Evolutionary conservation across 2,888 invertebrate species (phyloP), one percentile per base, ranked within the genome.

Genomic region (Endomychus coccineus): DNA sequence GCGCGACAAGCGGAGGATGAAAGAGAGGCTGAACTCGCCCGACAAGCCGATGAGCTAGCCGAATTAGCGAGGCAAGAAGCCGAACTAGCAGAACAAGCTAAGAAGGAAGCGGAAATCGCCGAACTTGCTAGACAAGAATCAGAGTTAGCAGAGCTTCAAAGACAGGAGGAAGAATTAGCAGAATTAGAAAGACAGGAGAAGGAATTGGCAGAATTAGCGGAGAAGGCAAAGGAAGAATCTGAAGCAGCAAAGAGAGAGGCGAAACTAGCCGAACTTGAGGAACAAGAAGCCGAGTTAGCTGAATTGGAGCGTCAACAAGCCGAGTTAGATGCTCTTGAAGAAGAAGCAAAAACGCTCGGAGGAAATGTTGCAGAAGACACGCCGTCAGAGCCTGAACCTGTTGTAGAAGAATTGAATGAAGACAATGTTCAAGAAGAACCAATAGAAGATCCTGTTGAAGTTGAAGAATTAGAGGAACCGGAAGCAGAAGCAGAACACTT

Each of bases 21-120:
- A 52, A 71, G 72, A 14, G 80, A 80, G 64, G 75, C 68, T 4
- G 81, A 80, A 55, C 70, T 81, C 45, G 80, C 78, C 31, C 69
- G 80, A 52, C 81, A 81, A 60, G 67, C 66, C 9, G 67, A 65
- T 45, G 66, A 66, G 53, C 58, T 66, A 46, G 66, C 65, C 43
- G 65, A 66, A 51, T 43, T 64, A 17, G 66, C 66, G 45, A 58
- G 63, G 46, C 64, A 77, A 71, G 81, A 80, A 44, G 79, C 77
- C 28, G 81, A 81, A 62, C 61, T 80, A 51, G 78, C 78, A 1
- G 80, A 81, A 12, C 32, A 56, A 34, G 61, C 54, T 4, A 55
- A 73, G 47, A 69, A 71, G 17, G 77, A 79, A 62, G 75, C 66
- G 4, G 80, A 79, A 58, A 67, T 77, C 19, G 59, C 56, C 7